A percentile compares a stretch with the other conserved stretches of the same genome.
Evolutionary conservation across 1,140 invertebrate species (phyloP).

Genomic region (Phocides pigmalion): DNA sequence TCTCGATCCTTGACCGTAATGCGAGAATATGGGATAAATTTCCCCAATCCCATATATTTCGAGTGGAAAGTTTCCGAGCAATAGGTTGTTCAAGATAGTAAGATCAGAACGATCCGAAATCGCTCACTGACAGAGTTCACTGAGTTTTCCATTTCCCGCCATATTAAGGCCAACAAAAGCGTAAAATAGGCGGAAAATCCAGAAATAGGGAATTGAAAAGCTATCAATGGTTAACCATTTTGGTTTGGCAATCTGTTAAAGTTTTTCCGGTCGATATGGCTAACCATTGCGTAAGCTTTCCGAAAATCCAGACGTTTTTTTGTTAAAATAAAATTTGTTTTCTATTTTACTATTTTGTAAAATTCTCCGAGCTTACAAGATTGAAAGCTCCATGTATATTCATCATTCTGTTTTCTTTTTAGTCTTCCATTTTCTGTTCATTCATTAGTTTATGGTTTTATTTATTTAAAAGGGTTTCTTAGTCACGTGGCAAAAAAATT

Average conservation of each 20-base stretch:
- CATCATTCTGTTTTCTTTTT: background rate
- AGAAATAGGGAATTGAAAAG: background rate
- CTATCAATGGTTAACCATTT: background rate
- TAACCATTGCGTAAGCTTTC: background rate
- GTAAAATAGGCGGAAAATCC: background rate
- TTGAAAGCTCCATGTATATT: background rate
- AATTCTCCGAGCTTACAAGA: background rate
- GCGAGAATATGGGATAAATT: background rate
- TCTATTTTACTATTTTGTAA: background rate
- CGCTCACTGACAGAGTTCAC: slow-evolving; percentile 5
- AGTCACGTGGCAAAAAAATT: too few relatives aligned
- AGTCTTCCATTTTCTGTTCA: background rate
- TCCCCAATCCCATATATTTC: background rate
- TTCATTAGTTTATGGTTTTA: too few relatives aligned
- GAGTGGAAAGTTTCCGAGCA: background rate
- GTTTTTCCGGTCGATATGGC: background rate
- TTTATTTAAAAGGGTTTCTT: too few relatives aligned
- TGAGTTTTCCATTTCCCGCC: slow-evolving; percentile 42
- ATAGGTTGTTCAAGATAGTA: background rate
- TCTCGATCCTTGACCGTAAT: background rate
- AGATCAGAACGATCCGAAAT: slow-evolving; percentile 3
- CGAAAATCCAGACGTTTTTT: background rate
- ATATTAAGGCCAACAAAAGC: slow-evolving; percentile 24
- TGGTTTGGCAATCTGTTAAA: background rate
- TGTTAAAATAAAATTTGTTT: background rate